Base-by-base conservation (phyloP, 2,888 invertebrate species). In the Cistogaster globosa region DNA sequence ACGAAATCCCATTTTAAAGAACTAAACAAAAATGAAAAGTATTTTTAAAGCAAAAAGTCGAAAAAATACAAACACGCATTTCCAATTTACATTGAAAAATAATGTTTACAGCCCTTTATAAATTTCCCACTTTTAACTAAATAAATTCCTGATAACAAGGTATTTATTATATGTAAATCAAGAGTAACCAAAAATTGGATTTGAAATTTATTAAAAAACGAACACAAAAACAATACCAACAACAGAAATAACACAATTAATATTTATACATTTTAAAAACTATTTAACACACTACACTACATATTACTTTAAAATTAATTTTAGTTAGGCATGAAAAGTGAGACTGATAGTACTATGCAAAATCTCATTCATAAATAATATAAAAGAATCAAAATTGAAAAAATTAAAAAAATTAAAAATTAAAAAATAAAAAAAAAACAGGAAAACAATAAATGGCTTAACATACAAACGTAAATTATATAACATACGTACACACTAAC, bases 311-410 rank as follows among this genome's bases (percentile, higher is more conserved):
- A 85, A 83, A 86, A 79, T 86, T 26, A 71, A 86, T 83, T 87
- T 87, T 87, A 86, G 87, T 84, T 89, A 89, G 89, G 89, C 89
- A 90, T 89, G 88, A 88, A 87, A 90, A 87, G 91, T 90, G 90
- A 90, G 90, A 90, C 90, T 90, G 90, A 90, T 90, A 90, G 90
- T 89, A 89, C 88, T 90, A 91, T 90, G 83, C 85, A 81, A 82
- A 83, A 86, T 86, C 86, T 83, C 86, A 86, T 26, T 26, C 26
- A 26, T 26, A 26, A 69, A 77, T 67, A 62, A 58, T 9, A 57
- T 32, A 32, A 32, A 32, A 32, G 32, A 32, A 32, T 32, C 32
- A 32, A 32, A 32, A 32, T 32, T 32, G 6, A 32, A 18, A 38
- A 38, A 38, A 65, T 18, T 18, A 51, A 7, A 18, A 18, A 18